Evolutionary conservation across 2,797 vertebrate genomes (phyloP), one percentile per base, ranked within the genome.

Genomic region (Nannoperca obscura): DNA sequence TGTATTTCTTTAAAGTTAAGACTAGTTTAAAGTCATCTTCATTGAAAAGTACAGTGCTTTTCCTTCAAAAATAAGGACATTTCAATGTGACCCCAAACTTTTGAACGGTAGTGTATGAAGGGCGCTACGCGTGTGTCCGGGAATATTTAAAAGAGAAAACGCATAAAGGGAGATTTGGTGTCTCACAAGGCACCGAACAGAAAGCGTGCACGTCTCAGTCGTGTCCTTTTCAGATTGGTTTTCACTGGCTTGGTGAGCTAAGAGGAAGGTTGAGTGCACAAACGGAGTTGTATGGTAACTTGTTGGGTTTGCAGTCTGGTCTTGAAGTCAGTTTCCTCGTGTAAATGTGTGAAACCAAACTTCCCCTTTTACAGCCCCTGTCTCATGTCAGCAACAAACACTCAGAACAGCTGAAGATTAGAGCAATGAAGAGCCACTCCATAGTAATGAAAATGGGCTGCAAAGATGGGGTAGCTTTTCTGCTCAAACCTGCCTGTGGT

Each of bases 341-440:
- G n/a, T 53, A 12, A 78, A 75, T 46, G 52, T 89, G 87, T 86
- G 62, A 88, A 78, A 85, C 36, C 10, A 11, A 71, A 72, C 70
- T 87, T 89, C 87, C 73, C 19, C 20, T 78, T 86, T 59, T 5
- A 0, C 19, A 17, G 4, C 5, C 8, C 5, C 0, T 0, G 9
- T 7, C 50, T 46, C 19, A 40, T n/a, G 4, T 22, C 13, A 0
- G 20, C 19, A 40, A 11, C 36, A 42, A 13, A 20, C 20, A n/a
- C 19, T 75, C 15, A 27, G 15, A 71, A 12, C 17, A 66, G 13
- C 14, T 58, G 20, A 49, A 15, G 5, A 36, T 11, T 8, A 34
- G 3, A 66, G n/a, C 44, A 60, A 27, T 4, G 9, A 53, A 60
- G 50, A 10, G 2, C 5, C 20, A 20, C 9, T 14, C 12, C 32